Conservation (phyloP, 2,113 vertebrate genomes). For the Thinocorus orbignyianus region DNA sequence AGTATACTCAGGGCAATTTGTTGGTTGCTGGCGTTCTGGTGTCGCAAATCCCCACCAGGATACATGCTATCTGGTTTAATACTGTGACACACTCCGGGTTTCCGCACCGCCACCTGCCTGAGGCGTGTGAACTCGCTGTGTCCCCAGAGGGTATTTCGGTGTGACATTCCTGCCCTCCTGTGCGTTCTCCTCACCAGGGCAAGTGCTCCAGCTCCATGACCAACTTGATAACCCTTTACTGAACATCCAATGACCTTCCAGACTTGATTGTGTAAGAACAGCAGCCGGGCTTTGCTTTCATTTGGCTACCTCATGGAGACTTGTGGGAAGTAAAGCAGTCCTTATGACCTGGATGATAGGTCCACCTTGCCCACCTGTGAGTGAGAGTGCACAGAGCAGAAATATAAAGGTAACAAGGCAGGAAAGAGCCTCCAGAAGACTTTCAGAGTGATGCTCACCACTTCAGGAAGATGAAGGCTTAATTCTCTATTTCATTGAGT, state of each 20-base stretch:
- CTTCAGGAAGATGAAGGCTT: background rate
- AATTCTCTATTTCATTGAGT: background rate
- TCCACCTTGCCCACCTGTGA: background rate
- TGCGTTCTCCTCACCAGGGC: no score
- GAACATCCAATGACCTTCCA: background rate
- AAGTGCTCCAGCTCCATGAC: no score
- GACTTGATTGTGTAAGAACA: background rate
- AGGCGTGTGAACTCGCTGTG: no score
- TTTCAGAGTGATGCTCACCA: background rate
- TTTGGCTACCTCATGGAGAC: background rate
- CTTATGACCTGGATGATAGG: fast-evolving
- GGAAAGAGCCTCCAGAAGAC: background rate
- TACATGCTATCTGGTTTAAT: no score
- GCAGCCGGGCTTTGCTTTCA: background rate
- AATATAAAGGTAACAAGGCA: background rate
- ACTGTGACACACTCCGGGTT: no score
- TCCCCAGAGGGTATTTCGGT: no score
- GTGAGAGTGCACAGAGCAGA: background rate
- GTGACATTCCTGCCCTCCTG: no score
- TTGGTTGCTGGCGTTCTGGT: no score
- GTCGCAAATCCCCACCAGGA: no score
- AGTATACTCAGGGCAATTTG: no score
- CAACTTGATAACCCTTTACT: no score
- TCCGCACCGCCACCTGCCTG: no score
- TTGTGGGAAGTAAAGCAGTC: background rate